Conservation (phyloP, 2,888 invertebrate genomes). For the Platycheirus rosarum region DNA sequence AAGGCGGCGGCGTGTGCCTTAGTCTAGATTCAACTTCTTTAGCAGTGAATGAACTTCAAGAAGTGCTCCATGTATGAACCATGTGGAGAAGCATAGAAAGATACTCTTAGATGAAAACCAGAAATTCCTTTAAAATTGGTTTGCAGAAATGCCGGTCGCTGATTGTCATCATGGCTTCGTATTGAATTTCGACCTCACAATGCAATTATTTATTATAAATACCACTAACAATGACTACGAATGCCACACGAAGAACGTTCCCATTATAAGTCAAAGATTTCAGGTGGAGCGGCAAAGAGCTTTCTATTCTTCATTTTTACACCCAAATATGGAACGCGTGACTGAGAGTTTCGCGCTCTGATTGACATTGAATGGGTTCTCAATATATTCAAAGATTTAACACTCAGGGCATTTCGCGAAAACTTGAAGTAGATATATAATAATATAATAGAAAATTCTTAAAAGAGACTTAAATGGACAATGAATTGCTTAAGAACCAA, state of each 20-base stretch:
- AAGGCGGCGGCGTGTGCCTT: not conserved
- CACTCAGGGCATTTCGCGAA: no score
- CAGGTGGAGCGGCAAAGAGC: not conserved
- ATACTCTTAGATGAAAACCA: conserved; percentile 6
- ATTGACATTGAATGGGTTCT: conserved; percentile 38
- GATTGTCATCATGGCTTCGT: conserved; percentile 25
- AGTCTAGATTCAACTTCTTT: not conserved
- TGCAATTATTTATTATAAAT: conserved; percentile 30
- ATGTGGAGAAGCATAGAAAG: not conserved
- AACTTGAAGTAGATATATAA: no score
- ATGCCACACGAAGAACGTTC: conserved; percentile 11
- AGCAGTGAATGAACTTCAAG: conserved; percentile 24
- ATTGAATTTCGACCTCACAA: conserved; percentile 58
- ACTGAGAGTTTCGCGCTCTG: not conserved
- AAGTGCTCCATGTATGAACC: conserved; percentile 19
- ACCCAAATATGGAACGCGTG: conserved; percentile 31
- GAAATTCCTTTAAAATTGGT: conserved; percentile 48
- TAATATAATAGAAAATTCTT: no score
- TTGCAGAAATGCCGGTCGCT: conserved; percentile 34
- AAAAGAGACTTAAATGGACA: no score
- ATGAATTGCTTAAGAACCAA: no score
- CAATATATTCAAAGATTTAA: not conserved
- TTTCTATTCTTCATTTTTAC: conserved; percentile 33
- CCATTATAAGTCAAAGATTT: conserved; percentile 15
- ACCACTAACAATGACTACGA: no score